Conservation (phyloP, 1,140 invertebrate species). For the Galleria mellonella region DNA sequence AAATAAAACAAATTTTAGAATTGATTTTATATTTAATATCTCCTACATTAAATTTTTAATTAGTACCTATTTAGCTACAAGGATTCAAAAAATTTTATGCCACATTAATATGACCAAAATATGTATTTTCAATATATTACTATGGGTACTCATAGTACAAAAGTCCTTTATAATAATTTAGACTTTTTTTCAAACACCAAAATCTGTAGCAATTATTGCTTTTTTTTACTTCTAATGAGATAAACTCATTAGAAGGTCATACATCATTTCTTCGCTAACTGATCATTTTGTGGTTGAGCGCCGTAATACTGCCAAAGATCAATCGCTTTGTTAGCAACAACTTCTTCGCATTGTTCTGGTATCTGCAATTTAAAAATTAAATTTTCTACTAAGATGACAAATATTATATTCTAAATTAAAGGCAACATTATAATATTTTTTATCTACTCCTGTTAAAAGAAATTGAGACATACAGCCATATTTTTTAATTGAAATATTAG, state of each 20-base stretch:
- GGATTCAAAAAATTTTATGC: too few relatives aligned
- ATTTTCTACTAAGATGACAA: background rate
- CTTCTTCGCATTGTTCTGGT: conserved; percentile 83
- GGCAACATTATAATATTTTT: conserved; percentile 6
- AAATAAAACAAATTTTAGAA: too few relatives aligned
- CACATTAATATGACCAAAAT: too few relatives aligned
- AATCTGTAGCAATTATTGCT: background rate
- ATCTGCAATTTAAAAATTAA: conserved; percentile 72
- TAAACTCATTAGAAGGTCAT: conserved; percentile 65
- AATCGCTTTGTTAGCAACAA: conserved; percentile 86
- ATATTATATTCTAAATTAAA: too few relatives aligned
- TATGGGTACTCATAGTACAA: too few relatives aligned
- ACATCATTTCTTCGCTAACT: conserved; percentile 64
- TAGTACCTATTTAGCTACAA: too few relatives aligned
- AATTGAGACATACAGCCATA: background rate
- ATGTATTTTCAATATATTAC: too few relatives aligned
- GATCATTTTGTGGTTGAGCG: conserved; percentile 60
- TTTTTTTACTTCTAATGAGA: conserved; percentile 59
- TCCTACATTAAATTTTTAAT: too few relatives aligned
- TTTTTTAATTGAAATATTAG: too few relatives aligned
- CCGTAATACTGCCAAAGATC: conserved; percentile 82
- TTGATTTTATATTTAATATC: too few relatives aligned
- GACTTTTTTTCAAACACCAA: too few relatives aligned
- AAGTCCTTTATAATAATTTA: too few relatives aligned
- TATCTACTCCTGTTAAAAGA: background rate